Evolutionary conservation across 2,797 vertebrate species (phyloP).

Genomic region (Hybognathus amarus): DNA sequence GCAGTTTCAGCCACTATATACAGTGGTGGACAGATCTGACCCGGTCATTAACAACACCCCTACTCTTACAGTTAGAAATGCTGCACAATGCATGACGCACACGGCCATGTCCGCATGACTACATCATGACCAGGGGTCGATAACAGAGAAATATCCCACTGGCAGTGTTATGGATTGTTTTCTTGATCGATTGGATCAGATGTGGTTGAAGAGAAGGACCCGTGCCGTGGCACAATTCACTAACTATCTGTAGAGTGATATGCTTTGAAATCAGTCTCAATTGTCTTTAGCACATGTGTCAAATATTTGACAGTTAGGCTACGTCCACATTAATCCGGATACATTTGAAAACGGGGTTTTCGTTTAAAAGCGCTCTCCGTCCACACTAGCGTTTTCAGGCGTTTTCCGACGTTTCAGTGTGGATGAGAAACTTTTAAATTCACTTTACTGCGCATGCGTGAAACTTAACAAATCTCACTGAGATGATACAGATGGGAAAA

Average conservation of each 20-base stretch:
- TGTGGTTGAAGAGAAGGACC: neutral
- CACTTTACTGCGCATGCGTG: too few relatives aligned
- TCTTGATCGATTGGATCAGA: constrained; percentile 48
- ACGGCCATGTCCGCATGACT: constrained; percentile 72
- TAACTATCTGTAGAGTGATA: constrained; percentile 69
- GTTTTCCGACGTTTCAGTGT: too few relatives aligned
- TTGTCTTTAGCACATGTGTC: constrained; percentile 18
- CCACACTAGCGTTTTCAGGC: too few relatives aligned
- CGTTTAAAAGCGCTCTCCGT: too few relatives aligned
- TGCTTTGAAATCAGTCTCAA: constrained; percentile 13
- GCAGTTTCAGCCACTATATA: neutral
- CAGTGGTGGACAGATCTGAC: neutral
- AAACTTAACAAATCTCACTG: too few relatives aligned
- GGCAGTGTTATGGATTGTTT: constrained; percentile 67
- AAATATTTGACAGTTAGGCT: constrained; percentile 25
- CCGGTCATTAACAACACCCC: constrained; percentile 16
- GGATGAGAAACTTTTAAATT: too few relatives aligned
- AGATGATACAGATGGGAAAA: too few relatives aligned
- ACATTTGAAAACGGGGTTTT: too few relatives aligned
- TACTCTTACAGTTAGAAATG: constrained; percentile 60
- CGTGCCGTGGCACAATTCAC: neutral
- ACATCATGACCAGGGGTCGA: constrained; percentile 69
- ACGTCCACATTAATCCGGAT: too few relatives aligned
- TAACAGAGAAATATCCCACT: constrained; percentile 68
- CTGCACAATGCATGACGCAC: constrained; percentile 76